Conservation (phyloP, 2,113 vertebrate genomes). For the Odobenus rosmarus region DNA sequence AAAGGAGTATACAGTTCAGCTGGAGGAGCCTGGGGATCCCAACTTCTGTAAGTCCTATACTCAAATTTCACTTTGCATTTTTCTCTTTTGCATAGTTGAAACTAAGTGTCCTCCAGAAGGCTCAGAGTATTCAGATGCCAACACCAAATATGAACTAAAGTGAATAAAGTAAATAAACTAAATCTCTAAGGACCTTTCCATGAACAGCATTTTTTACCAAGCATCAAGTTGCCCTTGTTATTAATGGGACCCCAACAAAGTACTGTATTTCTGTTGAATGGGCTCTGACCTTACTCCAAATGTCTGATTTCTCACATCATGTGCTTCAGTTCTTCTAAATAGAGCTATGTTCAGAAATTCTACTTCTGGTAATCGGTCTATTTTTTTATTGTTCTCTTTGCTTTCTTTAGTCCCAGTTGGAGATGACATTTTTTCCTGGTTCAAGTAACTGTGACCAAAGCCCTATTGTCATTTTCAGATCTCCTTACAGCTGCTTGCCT, state of each 20-base stretch:
- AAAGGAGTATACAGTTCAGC: background rate
- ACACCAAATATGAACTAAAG: background rate
- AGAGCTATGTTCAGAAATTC: conserved; percentile 32
- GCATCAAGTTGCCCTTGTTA: background rate
- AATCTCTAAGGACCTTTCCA: background rate
- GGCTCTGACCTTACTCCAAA: background rate
- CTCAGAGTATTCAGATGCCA: background rate
- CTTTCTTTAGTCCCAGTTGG: background rate
- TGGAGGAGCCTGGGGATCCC: background rate
- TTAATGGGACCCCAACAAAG: background rate
- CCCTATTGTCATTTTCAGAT: background rate
- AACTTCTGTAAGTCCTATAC: background rate
- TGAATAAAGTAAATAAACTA: no score
- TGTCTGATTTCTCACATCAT: background rate
- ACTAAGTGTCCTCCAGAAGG: background rate
- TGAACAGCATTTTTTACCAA: background rate
- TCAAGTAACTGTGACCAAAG: conserved; percentile 15
- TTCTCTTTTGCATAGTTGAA: background rate
- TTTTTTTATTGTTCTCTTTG: conserved; percentile 47
- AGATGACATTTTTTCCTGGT: background rate
- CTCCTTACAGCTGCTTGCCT: background rate
- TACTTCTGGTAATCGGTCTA: background rate
- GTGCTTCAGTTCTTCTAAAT: conserved; percentile 9
- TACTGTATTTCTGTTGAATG: background rate
- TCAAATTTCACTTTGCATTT: background rate